These are phyloP conservation scores for Desmophyllum pertusum DNA, from an alignment of 92 coral and sea anemone genomes.

Conservation along the genomic window DNA sequence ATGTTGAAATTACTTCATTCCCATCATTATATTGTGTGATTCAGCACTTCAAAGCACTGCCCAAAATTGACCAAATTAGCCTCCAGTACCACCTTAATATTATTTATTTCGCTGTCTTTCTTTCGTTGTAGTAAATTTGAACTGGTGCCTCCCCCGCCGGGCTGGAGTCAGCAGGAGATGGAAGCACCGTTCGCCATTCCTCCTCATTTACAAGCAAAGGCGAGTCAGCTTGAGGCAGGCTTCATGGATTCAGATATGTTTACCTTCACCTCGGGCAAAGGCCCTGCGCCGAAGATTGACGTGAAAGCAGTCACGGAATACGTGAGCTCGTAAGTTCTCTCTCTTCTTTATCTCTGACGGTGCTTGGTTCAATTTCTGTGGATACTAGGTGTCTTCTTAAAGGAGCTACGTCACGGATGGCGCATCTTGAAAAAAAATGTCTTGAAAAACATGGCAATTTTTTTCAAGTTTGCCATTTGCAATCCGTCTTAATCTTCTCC, in stretches of 20 bases:
- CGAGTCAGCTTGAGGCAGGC: constrained; percentile 71
- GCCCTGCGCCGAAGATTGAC: constrained; percentile 33
- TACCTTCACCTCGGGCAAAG: neutral
- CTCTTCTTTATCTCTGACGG: neutral
- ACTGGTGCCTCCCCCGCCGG: constrained; percentile 68
- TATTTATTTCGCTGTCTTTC: neutral
- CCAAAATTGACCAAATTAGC: no score
- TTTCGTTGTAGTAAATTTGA: constrained; percentile 39
- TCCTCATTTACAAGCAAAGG: constrained; percentile 71
- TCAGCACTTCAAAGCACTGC: no score
- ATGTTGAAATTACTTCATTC: no score
- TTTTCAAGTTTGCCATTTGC: no score
- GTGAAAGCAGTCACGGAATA: constrained; percentile 61
- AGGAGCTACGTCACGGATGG: no score
- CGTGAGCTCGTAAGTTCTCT: constrained; percentile 70
- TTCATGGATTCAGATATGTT: constrained; percentile 20
- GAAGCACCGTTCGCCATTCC: constrained; percentile 89
- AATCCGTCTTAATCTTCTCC: no score
- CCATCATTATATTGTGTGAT: no score
- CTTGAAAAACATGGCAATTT: no score
- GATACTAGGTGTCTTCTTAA: no score
- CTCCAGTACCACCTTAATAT: no score
- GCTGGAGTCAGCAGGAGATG: constrained; percentile 76
- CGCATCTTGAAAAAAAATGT: no score
- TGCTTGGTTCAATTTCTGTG: neutral